Evolutionary conservation across 2,113 vertebrate genomes (phyloP).

Genomic region (Anoura caudifer): DNA sequence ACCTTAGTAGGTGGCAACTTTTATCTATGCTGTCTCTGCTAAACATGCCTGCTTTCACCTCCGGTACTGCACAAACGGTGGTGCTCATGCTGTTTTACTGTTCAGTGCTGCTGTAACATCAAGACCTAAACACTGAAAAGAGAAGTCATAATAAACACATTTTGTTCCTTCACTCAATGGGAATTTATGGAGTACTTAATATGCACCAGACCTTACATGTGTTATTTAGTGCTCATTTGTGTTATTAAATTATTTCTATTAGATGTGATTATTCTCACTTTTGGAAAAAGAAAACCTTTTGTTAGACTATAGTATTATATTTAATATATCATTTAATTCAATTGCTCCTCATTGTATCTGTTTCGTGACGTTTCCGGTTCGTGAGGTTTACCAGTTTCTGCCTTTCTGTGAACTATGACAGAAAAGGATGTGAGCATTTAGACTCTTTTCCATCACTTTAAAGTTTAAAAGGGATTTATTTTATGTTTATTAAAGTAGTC

Average conservation of each 20-base stretch:
- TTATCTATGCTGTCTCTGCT: slow-evolving; percentile 11
- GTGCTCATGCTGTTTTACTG: slow-evolving; percentile 38
- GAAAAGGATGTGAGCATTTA: neutral
- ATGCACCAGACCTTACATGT: neutral
- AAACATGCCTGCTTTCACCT: slow-evolving; percentile 28
- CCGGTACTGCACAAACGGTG: neutral
- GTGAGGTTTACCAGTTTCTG: neutral
- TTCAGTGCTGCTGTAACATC: slow-evolving; percentile 29
- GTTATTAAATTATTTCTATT: neutral
- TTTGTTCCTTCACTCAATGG: neutral
- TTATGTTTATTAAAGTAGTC: neutral
- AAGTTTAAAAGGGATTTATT: neutral
- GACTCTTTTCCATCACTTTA: neutral
- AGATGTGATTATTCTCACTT: slow-evolving; percentile 4
- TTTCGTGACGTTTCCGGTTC: neutral
- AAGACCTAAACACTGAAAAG: slow-evolving; percentile 49
- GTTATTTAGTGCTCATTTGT: neutral
- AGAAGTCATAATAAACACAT: slow-evolving; percentile 46
- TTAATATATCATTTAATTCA: neutral
- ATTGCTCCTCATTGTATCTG: neutral
- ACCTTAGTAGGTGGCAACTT: neutral
- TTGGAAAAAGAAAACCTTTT: neutral
- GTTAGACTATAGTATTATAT: neutral
- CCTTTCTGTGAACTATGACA: neutral
- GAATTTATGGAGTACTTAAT: neutral